phyloP scores from a whole-genome alignment of 2,113 vertebrate genomes.

The Monarcha castaneiventris region DNA sequence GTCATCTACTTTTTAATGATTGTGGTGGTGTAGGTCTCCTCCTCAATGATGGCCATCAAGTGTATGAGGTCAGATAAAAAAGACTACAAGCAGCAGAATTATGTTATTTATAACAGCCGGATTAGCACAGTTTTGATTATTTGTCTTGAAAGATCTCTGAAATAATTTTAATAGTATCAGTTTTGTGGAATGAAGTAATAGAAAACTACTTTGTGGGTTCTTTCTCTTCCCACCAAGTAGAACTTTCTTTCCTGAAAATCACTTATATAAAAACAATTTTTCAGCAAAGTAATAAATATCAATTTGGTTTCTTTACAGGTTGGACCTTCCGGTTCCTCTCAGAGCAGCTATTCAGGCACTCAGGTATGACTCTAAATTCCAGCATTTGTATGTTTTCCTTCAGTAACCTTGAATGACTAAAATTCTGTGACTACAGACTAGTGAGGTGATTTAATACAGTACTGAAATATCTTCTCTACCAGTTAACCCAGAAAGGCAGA shows the following conservation, averaged over 20 bases:
- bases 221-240: background rate
- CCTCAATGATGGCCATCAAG: background rate
- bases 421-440: background rate
- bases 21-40: background rate
- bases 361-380: background rate
- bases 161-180: background rate
- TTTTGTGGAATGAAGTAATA: background rate
- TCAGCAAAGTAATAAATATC: background rate
- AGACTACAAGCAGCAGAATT: background rate
- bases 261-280: background rate
- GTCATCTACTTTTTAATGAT: background rate
- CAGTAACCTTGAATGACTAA: background rate
- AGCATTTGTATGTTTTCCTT: background rate
- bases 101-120: background rate
- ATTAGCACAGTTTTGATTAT: background rate
- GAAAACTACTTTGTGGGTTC: background rate
- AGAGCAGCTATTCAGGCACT: background rate
- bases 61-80: background rate
- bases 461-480: background rate
- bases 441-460: background rate
- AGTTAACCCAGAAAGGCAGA: background rate
- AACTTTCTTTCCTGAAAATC: background rate
- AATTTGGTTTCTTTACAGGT: background rate
- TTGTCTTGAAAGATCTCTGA: background rate
- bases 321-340: constrained; percentile 14